These are phyloP conservation scores for Centropus unirufus DNA, from an alignment of 2,113 vertebrate genomes.

Conservation along the genomic window DNA sequence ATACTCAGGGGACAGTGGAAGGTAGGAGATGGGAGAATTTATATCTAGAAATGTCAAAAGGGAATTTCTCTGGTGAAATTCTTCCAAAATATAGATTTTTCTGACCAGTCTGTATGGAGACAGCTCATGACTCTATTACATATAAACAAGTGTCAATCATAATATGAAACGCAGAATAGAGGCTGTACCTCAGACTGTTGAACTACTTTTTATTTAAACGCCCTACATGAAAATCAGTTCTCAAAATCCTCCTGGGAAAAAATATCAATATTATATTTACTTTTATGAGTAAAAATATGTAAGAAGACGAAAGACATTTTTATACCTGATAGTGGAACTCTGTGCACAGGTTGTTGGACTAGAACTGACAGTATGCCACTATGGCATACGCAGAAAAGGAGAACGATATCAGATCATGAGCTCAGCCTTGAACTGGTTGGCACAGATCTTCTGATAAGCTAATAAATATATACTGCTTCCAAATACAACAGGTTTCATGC, in stretches of 20 bases:
- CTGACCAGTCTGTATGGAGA: not conserved
- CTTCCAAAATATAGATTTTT: not conserved
- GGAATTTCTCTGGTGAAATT: not conserved
- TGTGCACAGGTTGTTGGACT: not conserved
- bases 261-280: not conserved
- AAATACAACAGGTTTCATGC: not conserved
- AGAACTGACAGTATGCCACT: not conserved
- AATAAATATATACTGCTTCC: not conserved
- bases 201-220: not conserved
- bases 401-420: not conserved
- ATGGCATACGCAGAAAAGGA: not conserved
- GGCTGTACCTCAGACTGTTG: not conserved
- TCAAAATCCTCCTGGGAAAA: not conserved
- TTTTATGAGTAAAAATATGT: not conserved
- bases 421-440: not conserved
- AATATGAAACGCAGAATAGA: not conserved
- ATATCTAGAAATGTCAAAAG: not conserved
- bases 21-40: not conserved
- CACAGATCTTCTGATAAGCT: not conserved
- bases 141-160: not conserved
- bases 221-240: not conserved
- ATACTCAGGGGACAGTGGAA: no score
- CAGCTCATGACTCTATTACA: not conserved
- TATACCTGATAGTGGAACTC: not conserved
- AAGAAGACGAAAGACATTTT: not conserved